phyloP scores from a whole-genome alignment of 2,888 invertebrate genomes.

The Spodoptera exigua region DNA sequence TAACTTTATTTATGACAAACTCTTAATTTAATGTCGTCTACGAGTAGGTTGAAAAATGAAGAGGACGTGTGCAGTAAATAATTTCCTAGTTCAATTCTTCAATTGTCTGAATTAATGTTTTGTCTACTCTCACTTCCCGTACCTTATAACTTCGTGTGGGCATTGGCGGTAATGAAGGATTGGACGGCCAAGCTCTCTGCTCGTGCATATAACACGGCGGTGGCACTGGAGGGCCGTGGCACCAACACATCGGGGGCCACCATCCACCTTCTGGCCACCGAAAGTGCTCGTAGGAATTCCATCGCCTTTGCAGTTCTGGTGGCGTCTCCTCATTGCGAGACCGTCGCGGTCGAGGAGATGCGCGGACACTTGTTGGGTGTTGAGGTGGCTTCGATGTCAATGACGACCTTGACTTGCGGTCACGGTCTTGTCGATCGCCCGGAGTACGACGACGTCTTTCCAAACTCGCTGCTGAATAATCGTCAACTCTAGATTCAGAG shows the following conservation, averaged over 20 bases:
- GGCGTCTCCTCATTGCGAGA: slow-evolving; percentile 79
- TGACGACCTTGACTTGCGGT: slow-evolving; percentile 91
- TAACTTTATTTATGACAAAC: slow-evolving; percentile 23
- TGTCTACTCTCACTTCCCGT: slow-evolving; percentile 64
- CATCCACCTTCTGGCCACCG: slow-evolving; percentile 89
- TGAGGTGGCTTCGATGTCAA: slow-evolving; percentile 87
- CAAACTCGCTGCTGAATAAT: slow-evolving; percentile 85
- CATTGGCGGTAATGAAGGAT: slow-evolving; percentile 81
- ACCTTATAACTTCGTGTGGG: slow-evolving; percentile 82
- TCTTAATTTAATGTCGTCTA: slow-evolving; percentile 41
- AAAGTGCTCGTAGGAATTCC: slow-evolving; percentile 90
- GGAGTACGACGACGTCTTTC: slow-evolving; percentile 88
- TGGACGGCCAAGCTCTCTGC: slow-evolving; percentile 85
- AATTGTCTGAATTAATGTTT: slow-evolving; percentile 40
- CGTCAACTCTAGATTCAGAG: slow-evolving; percentile 74
- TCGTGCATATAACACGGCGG: slow-evolving; percentile 86
- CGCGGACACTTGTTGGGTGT: slow-evolving; percentile 80
- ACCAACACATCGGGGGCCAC: slow-evolving; percentile 87
- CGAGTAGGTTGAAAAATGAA: slow-evolving; percentile 47
- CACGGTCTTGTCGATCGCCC: slow-evolving; percentile 89
- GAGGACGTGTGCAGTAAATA: slow-evolving; percentile 37
- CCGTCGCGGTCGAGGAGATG: slow-evolving; percentile 81
- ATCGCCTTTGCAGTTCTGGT: slow-evolving; percentile 82
- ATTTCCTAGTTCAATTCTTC: slow-evolving; percentile 39
- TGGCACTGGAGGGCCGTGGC: slow-evolving; percentile 82